Evolutionary conservation across 1,140 invertebrate genomes (phyloP), one percentile per base, ranked within the genome.

Genomic region (Drosophila ercepeae): DNA sequence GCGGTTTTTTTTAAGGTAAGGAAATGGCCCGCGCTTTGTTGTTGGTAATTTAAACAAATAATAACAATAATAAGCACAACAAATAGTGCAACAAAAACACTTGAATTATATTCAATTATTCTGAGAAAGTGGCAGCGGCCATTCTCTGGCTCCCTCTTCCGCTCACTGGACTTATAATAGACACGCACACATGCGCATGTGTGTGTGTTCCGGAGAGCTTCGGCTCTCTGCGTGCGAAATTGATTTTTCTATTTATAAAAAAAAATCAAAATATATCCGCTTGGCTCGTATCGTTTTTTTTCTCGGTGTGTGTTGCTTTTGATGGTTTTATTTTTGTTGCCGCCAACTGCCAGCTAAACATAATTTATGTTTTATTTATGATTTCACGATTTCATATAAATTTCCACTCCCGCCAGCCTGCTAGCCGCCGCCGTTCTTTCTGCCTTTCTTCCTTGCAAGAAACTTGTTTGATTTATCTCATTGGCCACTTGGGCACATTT

Each of bases 221-320:
- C 49, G 16, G 49, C 64, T 68, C 46, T 75, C 78, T 77, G 78
- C 77, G 78, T 81, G 82, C 82, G 77, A 88, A 88, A 88, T 88
- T 88, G 82, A 88, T 88, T 88, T 88, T 88, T 88, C 82, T 88
- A 88, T 88, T 88, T 88, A 88, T 88, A 88, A 88, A 88, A 88
- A 86, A 88, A 88, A 82, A 88, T 77, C 82, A 88, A 88, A 86
- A 88, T 88, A 86, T 88, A 86, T 88, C 82, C 84, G 74, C 73
- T 72, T 72, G 48, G 55, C 27, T 63, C 67, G 42, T 52, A 50
- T 41, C 34, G 27, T 67, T 54, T 78, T 75, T 71, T 76, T 74
- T 64, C 41, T 32, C 54, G 41, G 50, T 88, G 53, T 88, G 70
- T 39, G 36, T 39, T 39, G 52, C 18, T 45, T 36, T 77, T 64